Evolutionary conservation across 1,140 invertebrate genomes (phyloP).

Genomic region (Aphelinus certus): DNA sequence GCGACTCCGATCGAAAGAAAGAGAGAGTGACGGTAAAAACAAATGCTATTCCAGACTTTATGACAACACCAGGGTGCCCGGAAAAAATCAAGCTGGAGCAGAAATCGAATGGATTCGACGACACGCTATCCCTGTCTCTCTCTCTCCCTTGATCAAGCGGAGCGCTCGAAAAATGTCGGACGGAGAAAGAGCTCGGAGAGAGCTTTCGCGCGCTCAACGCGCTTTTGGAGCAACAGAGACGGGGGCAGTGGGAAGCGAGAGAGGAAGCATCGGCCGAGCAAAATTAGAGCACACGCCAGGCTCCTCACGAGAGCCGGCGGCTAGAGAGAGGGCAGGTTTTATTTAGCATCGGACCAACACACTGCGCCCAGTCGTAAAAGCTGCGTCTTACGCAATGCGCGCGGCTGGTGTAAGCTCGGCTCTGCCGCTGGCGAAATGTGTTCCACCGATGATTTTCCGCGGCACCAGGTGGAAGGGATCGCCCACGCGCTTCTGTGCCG

Average conservation of each 20-base stretch:
- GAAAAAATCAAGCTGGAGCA: not conserved
- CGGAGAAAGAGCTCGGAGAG: slow-evolving; percentile 6
- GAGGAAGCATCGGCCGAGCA: slow-evolving; percentile 19
- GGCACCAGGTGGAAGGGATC: not conserved
- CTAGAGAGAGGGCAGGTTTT: slow-evolving; percentile 54
- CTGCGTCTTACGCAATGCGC: not conserved
- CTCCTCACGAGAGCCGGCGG: slow-evolving; percentile 1
- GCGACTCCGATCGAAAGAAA: slow-evolving; percentile 22
- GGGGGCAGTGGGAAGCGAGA: slow-evolving; percentile 6
- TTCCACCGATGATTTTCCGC: no score
- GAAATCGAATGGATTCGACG: not conserved
- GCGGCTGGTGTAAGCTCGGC: no score
- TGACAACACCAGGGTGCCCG: no score
- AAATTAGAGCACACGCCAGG: slow-evolving; percentile 65
- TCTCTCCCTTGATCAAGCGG: slow-evolving; percentile 13
- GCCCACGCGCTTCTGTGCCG: not conserved
- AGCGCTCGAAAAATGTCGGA: slow-evolving; percentile 17
- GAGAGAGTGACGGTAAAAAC: not conserved
- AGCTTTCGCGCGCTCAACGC: not conserved
- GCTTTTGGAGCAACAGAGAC: no score
- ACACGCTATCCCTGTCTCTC: slow-evolving; percentile 7
- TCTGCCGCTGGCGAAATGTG: no score
- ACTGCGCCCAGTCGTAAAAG: slow-evolving; percentile 7
- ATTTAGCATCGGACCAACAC: slow-evolving; percentile 58
- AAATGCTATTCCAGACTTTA: no score